phyloP scores from a whole-genome alignment of 2,797 vertebrate species.

The Parauchenoglanis punctatus region DNA sequence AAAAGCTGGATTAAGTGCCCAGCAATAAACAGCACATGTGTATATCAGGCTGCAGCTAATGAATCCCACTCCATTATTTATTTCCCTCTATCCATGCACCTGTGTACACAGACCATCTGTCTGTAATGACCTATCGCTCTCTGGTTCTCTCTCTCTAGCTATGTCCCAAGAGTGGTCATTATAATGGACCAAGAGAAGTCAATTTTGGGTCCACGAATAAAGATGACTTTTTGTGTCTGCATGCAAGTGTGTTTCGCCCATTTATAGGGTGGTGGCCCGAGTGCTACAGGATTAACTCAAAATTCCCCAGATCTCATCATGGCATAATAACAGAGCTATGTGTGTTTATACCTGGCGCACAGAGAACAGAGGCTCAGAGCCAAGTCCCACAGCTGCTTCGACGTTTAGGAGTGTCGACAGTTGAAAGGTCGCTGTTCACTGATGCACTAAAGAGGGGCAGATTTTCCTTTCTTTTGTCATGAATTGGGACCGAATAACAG shows the following conservation, averaged over 20 bases:
- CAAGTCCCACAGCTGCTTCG: constrained; percentile 29
- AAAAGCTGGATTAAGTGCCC: constrained; percentile 65
- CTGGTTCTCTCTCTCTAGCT: constrained; percentile 60
- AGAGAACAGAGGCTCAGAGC: neutral
- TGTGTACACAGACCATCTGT: constrained; percentile 78
- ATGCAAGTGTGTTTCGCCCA: constrained; percentile 32
- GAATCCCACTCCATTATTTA: constrained; percentile 78
- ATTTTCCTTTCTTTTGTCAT: constrained; percentile 5
- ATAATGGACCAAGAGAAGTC: constrained; percentile 62
- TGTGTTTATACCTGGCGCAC: constrained; percentile 8
- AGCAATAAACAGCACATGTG: constrained; percentile 79
- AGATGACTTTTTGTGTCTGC: constrained; percentile 55
- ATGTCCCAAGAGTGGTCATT: constrained; percentile 81
- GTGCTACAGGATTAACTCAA: constrained; percentile 19
- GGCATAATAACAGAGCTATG: constrained; percentile 18
- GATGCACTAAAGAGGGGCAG: neutral
- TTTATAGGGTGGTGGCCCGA: constrained; percentile 10
- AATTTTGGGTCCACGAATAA: constrained; percentile 63
- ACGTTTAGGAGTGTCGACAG: constrained; percentile 7
- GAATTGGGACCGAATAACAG: neutral
- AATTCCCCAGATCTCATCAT: constrained; percentile 11
- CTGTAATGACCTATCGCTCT: constrained; percentile 74
- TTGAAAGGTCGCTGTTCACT: neutral
- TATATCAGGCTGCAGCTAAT: constrained; percentile 72
- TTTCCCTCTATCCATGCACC: constrained; percentile 78